Conservation (phyloP, 2,113 vertebrate genomes). For the Microcebus tavaratra region DNA sequence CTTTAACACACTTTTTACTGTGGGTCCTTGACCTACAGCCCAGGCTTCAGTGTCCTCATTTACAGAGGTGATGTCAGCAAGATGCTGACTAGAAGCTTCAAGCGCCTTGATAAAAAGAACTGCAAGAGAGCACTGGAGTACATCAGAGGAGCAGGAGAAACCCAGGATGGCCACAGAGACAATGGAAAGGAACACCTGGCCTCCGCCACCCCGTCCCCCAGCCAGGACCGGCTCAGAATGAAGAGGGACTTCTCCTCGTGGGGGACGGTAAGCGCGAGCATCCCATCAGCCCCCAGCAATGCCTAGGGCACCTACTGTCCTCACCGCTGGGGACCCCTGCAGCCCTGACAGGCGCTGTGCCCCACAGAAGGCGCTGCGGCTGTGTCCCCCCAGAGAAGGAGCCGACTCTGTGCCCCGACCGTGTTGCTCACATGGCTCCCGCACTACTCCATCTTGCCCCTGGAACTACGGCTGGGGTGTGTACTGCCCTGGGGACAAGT, state of each 20-base stretch:
- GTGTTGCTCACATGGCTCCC: background rate
- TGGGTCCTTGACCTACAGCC: background rate
- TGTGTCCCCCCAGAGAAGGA: background rate
- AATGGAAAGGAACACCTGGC: background rate
- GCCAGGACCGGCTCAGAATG: background rate
- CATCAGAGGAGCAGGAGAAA: background rate
- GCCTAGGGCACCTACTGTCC: background rate
- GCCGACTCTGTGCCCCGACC: background rate
- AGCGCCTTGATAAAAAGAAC: background rate
- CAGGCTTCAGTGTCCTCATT: background rate
- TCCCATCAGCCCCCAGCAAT: background rate
- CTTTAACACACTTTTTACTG: background rate
- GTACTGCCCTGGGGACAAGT: background rate
- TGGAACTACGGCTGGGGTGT: background rate
- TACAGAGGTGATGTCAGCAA: background rate
- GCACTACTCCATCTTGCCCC: background rate
- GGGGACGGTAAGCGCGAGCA: background rate
- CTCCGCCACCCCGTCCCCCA: background rate
- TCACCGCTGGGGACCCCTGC: background rate
- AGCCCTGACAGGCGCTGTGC: background rate
- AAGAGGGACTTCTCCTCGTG: background rate
- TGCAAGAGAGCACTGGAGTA: background rate
- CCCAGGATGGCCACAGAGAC: background rate
- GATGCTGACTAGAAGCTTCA: background rate
- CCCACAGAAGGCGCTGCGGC: background rate